phyloP scores from a whole-genome alignment of 2,797 vertebrate species.

The Carapus acus region DNA sequence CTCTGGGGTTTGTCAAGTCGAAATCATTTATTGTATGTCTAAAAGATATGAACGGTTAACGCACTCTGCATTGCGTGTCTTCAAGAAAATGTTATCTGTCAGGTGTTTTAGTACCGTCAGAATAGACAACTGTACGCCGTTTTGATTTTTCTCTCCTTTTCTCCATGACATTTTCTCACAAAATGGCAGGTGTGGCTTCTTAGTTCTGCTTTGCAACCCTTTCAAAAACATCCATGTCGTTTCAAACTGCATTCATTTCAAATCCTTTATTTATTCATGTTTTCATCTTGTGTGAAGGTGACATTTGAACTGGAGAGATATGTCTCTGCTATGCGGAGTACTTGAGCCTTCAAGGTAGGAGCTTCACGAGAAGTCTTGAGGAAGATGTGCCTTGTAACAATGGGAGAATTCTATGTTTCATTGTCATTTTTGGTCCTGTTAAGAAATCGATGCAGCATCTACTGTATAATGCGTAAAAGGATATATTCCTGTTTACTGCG shows the following conservation, averaged over 20 bases:
- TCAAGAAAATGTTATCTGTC: constrained; percentile 43
- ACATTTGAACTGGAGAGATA: constrained; percentile 2
- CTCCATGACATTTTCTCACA: constrained; percentile 29
- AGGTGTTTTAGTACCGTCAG: constrained; percentile 12
- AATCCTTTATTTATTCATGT: constrained; percentile 7
- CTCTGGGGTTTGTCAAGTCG: constrained; percentile 22
- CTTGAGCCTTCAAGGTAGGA: background rate
- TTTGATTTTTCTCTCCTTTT: background rate
- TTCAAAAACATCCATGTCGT: constrained; percentile 25
- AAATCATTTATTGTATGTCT: constrained; percentile 23
- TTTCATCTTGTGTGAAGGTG: constrained; percentile 10
- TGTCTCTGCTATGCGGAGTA: background rate
- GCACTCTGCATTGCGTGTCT: constrained; percentile 28
- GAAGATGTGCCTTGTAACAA: background rate
- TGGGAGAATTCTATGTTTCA: background rate
- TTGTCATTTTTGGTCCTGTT: background rate
- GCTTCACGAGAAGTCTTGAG: background rate
- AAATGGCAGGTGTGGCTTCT: background rate
- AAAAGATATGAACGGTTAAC: constrained; percentile 29
- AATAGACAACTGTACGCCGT: constrained; percentile 10
- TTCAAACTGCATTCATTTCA: constrained; percentile 1
- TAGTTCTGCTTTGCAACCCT: constrained; percentile 9
- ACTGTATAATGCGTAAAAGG: background rate
- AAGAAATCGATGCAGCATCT: background rate
- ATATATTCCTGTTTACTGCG: background rate